Conservation (phyloP, 2,888 invertebrate genomes). For the Mellilla xanthometata region DNA sequence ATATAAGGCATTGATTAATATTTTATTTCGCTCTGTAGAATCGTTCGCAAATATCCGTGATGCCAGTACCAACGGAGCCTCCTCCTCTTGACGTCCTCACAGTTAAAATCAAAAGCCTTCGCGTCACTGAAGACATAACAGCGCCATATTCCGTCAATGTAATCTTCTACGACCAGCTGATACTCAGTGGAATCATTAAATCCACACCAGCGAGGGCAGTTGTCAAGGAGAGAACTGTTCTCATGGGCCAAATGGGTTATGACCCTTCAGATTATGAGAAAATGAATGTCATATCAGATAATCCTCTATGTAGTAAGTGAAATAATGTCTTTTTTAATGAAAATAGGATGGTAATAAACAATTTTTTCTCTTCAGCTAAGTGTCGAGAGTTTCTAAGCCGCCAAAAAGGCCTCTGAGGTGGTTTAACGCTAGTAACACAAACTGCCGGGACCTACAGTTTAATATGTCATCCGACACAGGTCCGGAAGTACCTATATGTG, state of each 20-base stretch:
- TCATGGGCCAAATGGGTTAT: slow-evolving; percentile 52
- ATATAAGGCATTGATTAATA: too few species aligned
- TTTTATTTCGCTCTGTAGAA: background rate
- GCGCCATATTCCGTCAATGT: slow-evolving; percentile 48
- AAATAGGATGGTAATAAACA: too few species aligned
- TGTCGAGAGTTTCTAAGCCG: too few species aligned
- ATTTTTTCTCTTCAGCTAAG: too few species aligned
- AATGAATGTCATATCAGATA: slow-evolving; percentile 63
- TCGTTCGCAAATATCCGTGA: slow-evolving; percentile 2
- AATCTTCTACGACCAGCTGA: slow-evolving; percentile 53
- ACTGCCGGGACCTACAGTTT: too few species aligned
- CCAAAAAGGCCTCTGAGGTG: too few species aligned
- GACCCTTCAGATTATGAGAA: slow-evolving; percentile 70
- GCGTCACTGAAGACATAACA: slow-evolving; percentile 44
- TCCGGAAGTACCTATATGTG: too few species aligned
- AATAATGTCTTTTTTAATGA: too few species aligned
- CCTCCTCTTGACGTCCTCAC: slow-evolving; percentile 46
- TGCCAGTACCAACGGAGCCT: slow-evolving; percentile 8
- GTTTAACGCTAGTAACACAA: too few species aligned
- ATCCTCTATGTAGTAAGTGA: slow-evolving; percentile 59
- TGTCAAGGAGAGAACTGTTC: slow-evolving; percentile 31
- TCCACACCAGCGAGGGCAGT: slow-evolving; percentile 41
- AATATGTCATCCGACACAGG: too few species aligned
- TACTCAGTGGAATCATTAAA: slow-evolving; percentile 46
- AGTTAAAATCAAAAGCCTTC: slow-evolving; percentile 50